Percentiles rank a stretch among this genome's conserved stretches.
These are phyloP conservation scores for Diloba caeruleocephala DNA, from an alignment of 2,888 invertebrate species.

Conservation along the genomic window DNA sequence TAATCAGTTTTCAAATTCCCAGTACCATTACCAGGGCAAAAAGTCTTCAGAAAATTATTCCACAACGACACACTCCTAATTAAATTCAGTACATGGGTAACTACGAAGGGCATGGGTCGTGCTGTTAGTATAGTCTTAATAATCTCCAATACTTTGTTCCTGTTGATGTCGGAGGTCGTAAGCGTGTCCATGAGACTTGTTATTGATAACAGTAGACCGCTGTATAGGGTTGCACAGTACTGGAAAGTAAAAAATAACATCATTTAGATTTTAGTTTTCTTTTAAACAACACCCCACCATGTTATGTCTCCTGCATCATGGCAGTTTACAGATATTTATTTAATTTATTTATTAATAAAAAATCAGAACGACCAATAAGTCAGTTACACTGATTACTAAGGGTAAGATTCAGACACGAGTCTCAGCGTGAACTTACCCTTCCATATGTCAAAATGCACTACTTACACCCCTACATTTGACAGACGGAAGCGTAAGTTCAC, in stretches of 20 bases:
- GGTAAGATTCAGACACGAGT: too few relatives aligned
- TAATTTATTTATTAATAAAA: too few relatives aligned
- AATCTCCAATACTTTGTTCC: conserved; percentile 51
- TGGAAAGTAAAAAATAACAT: conserved; percentile 59
- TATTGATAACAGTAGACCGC: conserved; percentile 70
- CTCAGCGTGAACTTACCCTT: too few relatives aligned
- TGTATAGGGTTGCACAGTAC: conserved; percentile 75
- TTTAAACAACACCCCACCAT: too few relatives aligned
- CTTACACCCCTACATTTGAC: too few relatives aligned
- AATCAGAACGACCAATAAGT: too few relatives aligned
- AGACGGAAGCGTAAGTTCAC: too few relatives aligned
- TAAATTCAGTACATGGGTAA: conserved; percentile 58
- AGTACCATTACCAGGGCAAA: conserved; percentile 63
- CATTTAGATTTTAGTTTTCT: too few relatives aligned
- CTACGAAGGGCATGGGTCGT: conserved; percentile 70
- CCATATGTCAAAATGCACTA: too few relatives aligned
- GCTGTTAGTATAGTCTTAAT: conserved; percentile 65
- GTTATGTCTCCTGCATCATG: too few relatives aligned
- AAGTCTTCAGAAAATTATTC: conserved; percentile 47
- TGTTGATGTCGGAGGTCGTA: conserved; percentile 15
- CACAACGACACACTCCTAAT: conserved; percentile 51
- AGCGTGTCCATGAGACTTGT: conserved; percentile 45
- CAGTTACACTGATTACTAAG: too few relatives aligned
- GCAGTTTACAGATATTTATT: too few relatives aligned
- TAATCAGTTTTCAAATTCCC: conserved; percentile 78